These are phyloP conservation scores for Anas georgica DNA, from an alignment of 2,797 vertebrate genomes.

Conservation along the genomic window DNA sequence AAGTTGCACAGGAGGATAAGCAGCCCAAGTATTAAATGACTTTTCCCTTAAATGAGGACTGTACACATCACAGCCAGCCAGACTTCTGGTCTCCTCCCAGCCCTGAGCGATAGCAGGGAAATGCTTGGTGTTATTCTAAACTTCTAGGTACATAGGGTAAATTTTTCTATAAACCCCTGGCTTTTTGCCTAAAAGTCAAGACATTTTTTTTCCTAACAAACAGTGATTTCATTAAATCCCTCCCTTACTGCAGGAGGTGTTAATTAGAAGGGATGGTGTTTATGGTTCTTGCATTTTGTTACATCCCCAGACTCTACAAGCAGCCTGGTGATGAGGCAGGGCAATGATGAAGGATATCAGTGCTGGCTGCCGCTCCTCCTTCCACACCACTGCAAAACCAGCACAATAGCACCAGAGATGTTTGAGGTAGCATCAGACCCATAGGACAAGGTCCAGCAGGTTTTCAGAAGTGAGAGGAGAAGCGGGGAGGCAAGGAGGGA, in stretches of 20 bases:
- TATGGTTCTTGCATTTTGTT: not conserved
- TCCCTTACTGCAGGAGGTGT: not conserved
- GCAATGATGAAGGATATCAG: not conserved
- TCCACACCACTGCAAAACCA: not conserved
- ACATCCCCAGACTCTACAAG: not conserved
- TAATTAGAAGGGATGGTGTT: not conserved
- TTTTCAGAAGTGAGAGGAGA: not conserved
- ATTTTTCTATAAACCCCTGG: not conserved
- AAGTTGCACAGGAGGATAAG: conserved; percentile 48
- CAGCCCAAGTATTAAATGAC: conserved; percentile 48
- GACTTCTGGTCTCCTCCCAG: not conserved
- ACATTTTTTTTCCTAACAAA: not conserved
- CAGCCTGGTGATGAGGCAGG: not conserved
- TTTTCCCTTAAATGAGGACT: conserved; percentile 29
- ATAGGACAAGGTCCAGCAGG: not conserved
- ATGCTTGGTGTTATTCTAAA: not conserved
- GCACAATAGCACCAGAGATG: not conserved
- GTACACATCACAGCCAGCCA: not conserved
- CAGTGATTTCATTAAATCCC: not conserved
- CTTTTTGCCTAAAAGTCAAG: conserved; percentile 23
- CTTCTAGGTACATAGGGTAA: not conserved
- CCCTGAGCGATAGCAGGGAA: not conserved
- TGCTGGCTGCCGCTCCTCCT: not conserved
- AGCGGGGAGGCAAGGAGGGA: not conserved
- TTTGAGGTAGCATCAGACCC: not conserved